Evolutionary conservation across 2,888 invertebrate species (phyloP).

Genomic region (Papilio demoleus): DNA sequence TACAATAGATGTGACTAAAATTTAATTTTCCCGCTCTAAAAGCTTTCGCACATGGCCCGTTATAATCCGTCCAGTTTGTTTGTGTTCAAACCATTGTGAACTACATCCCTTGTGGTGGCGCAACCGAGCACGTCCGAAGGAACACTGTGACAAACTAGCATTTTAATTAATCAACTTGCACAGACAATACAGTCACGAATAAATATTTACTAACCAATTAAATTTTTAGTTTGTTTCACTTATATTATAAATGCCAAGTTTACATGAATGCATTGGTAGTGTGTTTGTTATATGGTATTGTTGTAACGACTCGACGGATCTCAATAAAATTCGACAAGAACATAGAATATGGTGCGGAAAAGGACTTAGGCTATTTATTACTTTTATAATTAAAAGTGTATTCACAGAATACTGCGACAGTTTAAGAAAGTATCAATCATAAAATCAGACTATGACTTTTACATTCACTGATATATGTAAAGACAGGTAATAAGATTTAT

Average conservation of each 20-base stretch:
- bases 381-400: too few relatives aligned
- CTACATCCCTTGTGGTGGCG: constrained; percentile 10
- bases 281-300: too few relatives aligned
- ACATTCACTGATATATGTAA: too few relatives aligned
- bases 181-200: not conserved
- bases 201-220: not conserved
- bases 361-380: too few relatives aligned
- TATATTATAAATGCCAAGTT: too few relatives aligned
- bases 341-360: not conserved
- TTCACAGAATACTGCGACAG: too few relatives aligned
- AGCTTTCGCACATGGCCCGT: constrained; percentile 21
- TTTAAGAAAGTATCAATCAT: too few relatives aligned
- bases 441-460: too few relatives aligned
- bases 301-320: too few relatives aligned
- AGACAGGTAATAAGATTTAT: too few relatives aligned
- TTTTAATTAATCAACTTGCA: not conserved
- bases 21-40: constrained; percentile 23
- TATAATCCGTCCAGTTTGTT: constrained; percentile 29
- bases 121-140: constrained; percentile 21
- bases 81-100: constrained; percentile 33
- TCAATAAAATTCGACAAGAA: not conserved
- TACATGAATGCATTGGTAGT: too few relatives aligned
- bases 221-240: not conserved
- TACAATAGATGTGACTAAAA: not conserved
- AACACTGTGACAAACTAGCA: not conserved